A percentile compares a stretch with the other conserved stretches of the same genome.
phyloP scores from a whole-genome alignment of 2,888 invertebrate genomes.

The Tetheella fluctuosa region DNA sequence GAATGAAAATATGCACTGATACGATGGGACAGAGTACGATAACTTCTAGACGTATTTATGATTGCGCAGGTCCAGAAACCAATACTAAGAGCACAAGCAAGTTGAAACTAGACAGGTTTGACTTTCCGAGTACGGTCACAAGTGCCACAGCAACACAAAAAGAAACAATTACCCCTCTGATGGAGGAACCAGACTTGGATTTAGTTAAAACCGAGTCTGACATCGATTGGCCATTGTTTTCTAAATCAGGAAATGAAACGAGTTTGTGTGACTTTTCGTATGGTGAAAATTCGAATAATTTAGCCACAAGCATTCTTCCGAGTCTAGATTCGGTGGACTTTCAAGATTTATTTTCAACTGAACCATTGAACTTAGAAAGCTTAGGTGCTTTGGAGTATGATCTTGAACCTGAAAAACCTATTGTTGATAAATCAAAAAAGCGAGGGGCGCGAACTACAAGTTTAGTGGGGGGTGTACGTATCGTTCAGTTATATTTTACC shows the following conservation, averaged over 20 bases:
- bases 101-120: slow-evolving; percentile 47
- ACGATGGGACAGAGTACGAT: slow-evolving; percentile 35
- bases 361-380: slow-evolving; percentile 51
- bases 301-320: slow-evolving; percentile 49
- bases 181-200: slow-evolving; percentile 56
- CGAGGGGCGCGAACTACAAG: slow-evolving; percentile 48
- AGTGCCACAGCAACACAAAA: slow-evolving; percentile 46
- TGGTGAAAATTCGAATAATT: slow-evolving; percentile 58
- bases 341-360: slow-evolving; percentile 56
- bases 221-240: slow-evolving; percentile 60
- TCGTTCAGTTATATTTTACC: neutral
- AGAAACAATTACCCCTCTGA: slow-evolving; percentile 45
- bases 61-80: slow-evolving; percentile 47
- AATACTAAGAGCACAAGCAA: slow-evolving; percentile 37
- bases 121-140: slow-evolving; percentile 46
- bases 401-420: slow-evolving; percentile 34
- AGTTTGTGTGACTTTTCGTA: slow-evolving; percentile 69
- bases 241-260: slow-evolving; percentile 50
- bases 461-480: slow-evolving; percentile 50
- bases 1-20: slow-evolving; percentile 59
- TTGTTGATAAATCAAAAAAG: slow-evolving; percentile 49
- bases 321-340: slow-evolving; percentile 58
- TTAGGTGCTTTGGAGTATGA: slow-evolving; percentile 45
- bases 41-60: slow-evolving; percentile 56
- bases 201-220: slow-evolving; percentile 61